Conservation (phyloP, 2,113 vertebrate genomes). For the Oxyruncus cristatus region DNA sequence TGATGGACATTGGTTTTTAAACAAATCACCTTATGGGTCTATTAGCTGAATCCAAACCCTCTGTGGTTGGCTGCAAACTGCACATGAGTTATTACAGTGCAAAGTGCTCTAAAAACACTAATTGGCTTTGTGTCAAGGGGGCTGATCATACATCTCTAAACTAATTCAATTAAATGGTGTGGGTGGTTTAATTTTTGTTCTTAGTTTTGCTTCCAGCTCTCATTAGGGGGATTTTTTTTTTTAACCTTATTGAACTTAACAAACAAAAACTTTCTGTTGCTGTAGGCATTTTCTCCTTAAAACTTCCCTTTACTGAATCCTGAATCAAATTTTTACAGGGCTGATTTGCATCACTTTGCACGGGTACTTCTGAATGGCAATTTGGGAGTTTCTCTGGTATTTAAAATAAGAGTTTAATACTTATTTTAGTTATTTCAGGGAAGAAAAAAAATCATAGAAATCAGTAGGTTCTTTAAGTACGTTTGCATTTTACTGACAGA, state of each 20-base stretch:
- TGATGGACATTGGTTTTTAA: background rate
- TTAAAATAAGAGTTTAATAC: background rate
- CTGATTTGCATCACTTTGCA: background rate
- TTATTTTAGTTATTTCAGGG: background rate
- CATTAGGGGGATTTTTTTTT: background rate
- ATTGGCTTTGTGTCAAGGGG: background rate
- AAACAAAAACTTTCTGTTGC: background rate
- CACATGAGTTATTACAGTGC: background rate
- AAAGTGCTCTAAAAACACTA: background rate
- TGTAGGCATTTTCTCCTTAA: background rate
- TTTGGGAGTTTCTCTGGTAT: background rate
- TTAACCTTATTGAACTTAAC: background rate
- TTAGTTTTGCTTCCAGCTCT: background rate
- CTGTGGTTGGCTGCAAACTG: background rate
- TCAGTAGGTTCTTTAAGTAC: background rate
- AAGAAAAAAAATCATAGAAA: background rate
- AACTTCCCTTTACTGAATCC: background rate
- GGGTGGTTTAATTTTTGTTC: background rate
- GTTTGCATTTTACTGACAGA: background rate
- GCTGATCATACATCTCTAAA: background rate
- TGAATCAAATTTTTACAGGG: background rate
- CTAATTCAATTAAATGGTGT: background rate
- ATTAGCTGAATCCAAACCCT: background rate
- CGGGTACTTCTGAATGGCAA: background rate
- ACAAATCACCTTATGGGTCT: background rate